Conservation (phyloP, 2,888 invertebrate species). For the Marasmarcha lunaedactyla region DNA sequence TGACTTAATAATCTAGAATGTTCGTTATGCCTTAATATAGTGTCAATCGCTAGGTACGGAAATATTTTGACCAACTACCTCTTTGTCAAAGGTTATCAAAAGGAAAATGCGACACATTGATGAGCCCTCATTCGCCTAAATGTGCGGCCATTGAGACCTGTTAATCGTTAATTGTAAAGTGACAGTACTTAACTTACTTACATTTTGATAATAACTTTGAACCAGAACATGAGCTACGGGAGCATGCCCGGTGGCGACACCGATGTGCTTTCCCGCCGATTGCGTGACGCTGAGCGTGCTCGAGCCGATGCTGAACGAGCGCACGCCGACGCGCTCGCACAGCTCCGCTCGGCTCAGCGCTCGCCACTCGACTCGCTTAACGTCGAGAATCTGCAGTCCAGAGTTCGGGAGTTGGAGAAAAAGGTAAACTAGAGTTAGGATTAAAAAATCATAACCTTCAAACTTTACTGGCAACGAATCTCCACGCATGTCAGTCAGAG, state of each 20-base stretch:
- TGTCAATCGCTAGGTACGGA: too few species aligned
- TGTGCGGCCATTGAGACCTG: too few species aligned
- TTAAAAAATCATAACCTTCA: not conserved
- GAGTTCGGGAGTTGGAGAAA: slow-evolving; percentile 91
- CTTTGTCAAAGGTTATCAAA: too few species aligned
- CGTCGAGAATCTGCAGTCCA: slow-evolving; percentile 81
- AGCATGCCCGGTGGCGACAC: slow-evolving; percentile 43
- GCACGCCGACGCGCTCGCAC: slow-evolving; percentile 82
- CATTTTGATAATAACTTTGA: too few species aligned
- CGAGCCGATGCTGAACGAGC: slow-evolving; percentile 82
- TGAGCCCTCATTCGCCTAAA: too few species aligned
- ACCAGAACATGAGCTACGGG: slow-evolving; percentile 57
- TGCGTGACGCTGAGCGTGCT: slow-evolving; percentile 83
- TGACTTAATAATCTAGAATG: too few species aligned
- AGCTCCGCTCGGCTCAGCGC: slow-evolving; percentile 70
- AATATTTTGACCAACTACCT: too few species aligned
- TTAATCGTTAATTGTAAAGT: too few species aligned
- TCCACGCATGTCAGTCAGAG: not conserved
- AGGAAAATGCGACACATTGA: too few species aligned
- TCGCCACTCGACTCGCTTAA: slow-evolving; percentile 57
- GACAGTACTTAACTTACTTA: too few species aligned
- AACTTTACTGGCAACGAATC: not conserved
- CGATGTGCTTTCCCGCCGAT: slow-evolving; percentile 74
- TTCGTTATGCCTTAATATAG: too few species aligned
- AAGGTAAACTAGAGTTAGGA: slow-evolving; percentile 70